Evolutionary conservation across 2,113 vertebrate genomes (phyloP).

Genomic region (Datnioides undecimradiatus): DNA sequence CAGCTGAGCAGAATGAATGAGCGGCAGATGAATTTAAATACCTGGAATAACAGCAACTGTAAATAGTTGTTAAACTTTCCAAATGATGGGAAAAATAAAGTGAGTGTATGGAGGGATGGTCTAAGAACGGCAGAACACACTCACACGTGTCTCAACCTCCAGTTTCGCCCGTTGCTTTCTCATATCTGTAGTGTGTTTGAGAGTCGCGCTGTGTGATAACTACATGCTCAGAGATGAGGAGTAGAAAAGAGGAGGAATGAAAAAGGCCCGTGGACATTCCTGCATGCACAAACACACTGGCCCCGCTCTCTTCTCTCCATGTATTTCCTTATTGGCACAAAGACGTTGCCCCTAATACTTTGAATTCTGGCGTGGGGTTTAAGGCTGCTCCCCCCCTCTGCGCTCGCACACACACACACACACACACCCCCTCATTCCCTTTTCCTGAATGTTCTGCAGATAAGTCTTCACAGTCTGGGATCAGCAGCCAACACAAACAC

Average conservation of each 20-base stretch:
- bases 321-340: constrained; percentile 67
- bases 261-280: constrained; percentile 64
- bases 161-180: neutral
- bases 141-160: neutral
- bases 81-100: neutral
- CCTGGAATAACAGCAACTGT: neutral
- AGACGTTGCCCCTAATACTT: constrained; percentile 67
- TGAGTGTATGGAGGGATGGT: neutral
- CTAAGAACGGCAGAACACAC: neutral
- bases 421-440: constrained; percentile 30
- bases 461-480: constrained; percentile 68
- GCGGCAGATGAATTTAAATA: neutral
- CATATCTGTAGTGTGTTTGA: constrained; percentile 29
- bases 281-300: constrained; percentile 52
- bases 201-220: constrained; percentile 28
- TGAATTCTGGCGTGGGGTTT: constrained; percentile 63
- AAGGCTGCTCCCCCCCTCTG: neutral
- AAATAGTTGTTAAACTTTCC: neutral
- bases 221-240: constrained; percentile 16
- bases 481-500: constrained; percentile 81
- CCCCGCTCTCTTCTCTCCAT: constrained; percentile 27
- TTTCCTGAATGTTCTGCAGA: constrained; percentile 67
- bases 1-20: too few relatives aligned
- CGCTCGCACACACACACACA: constrained; percentile 1
- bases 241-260: constrained; percentile 37